Evolutionary conservation across 2,797 vertebrate species (phyloP), one percentile per base, ranked within the genome.

Genomic region (Melanotaenia nigrans): DNA sequence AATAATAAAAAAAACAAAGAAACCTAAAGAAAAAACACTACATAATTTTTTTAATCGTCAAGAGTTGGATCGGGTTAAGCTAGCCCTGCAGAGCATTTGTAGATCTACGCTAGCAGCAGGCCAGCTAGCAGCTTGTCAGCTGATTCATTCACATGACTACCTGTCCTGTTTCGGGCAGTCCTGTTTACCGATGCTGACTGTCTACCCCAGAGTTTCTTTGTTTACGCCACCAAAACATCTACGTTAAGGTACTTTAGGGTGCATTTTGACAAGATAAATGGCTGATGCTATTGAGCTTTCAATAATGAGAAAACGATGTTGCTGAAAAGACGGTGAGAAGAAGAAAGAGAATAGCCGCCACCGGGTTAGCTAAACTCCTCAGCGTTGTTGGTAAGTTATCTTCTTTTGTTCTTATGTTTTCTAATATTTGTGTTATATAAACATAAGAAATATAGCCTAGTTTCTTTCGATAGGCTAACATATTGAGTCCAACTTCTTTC

Each of bases 121-220:
- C 10, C 9, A 28, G 69, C 16, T 35, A 51, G 28, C 40, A 24
- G 36, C 49, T 54, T 7, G 76, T 93, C 94, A 95, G 93, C 93
- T 95, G 94, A 93, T 33, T n/a, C 24, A 2, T 38, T 90, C 94
- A 95, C 91, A 86, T 94, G 93, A 94, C 87, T 49, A 1, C 13
- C 35, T 18, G 35, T 63, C 71, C 30, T 47, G 76, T 79, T 74
- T 65, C n/a, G 22, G 60, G 4, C 16, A 24, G 51, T 77, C 71
- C 24, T 22, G 57, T 38, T 24, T 36, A 13, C 71, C n/a, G 59
- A 60, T 36, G 53, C 71, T 13, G 18, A 25, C 47, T 45, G 22
- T 25, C 3, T 1, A 42, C 7, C 38, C 0, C 8, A 35, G 36
- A 22, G 20, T 42, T 13, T 1, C 45, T n/a, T 11, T 22, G 62